Conservation (phyloP, 92 coral and sea anemone species). For the Umimayanthus chanpuru region DNA sequence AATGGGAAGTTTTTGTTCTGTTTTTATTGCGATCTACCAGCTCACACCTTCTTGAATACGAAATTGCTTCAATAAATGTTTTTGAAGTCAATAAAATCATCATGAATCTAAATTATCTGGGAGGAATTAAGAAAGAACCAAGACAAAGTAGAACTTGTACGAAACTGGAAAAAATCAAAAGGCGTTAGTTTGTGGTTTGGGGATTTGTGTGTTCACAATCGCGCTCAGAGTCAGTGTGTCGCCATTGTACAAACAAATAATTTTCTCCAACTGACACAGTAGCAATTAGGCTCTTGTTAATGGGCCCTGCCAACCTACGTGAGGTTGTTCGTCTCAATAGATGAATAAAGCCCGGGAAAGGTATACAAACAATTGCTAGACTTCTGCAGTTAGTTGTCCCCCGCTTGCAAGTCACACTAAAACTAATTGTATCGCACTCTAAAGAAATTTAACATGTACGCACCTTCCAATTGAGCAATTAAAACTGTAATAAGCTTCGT, state of each 20-base stretch:
- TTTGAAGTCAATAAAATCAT: constrained; percentile 43
- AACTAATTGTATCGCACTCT: constrained; percentile 40
- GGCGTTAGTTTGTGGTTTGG: constrained; percentile 27
- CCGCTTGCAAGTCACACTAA: constrained; percentile 57
- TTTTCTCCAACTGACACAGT: constrained; percentile 60
- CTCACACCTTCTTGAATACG: constrained; percentile 65
- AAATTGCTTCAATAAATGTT: constrained; percentile 54
- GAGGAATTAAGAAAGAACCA: neutral
- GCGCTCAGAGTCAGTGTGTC: constrained; percentile 59
- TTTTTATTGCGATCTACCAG: constrained; percentile 43
- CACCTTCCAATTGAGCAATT: constrained; percentile 84
- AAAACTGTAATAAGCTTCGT: constrained; percentile 65
- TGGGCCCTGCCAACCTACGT: constrained; percentile 45
- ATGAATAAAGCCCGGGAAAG: constrained; percentile 48
- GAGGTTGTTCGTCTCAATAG: constrained; percentile 39
- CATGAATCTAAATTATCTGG: neutral
- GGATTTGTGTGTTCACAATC: constrained; percentile 45
- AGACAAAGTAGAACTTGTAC: neutral
- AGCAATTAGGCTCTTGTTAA: constrained; percentile 74
- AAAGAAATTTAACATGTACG: constrained; percentile 13
- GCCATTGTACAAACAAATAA: constrained; percentile 79
- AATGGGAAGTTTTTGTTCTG: constrained; percentile 55
- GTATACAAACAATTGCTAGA: constrained; percentile 62
- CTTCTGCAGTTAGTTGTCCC: constrained; percentile 53
- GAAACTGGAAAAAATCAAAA: neutral